Conservation (phyloP, 2,113 vertebrate genomes). For the Hippocampus zosterae region DNA sequence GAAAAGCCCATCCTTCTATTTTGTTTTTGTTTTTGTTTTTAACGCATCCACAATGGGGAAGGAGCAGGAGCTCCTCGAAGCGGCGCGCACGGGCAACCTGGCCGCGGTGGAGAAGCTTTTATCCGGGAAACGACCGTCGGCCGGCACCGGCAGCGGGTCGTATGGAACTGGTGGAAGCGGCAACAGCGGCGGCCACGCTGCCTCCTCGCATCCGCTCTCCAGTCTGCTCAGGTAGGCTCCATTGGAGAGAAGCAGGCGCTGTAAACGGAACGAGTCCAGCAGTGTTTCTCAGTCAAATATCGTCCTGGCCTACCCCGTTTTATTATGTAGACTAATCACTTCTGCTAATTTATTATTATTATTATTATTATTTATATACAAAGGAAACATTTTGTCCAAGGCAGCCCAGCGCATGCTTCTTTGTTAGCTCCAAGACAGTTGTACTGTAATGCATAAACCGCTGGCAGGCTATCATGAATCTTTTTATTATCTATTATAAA, state of each 20-base stretch:
- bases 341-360: neutral
- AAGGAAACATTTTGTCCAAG: slow-evolving; percentile 27
- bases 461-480: slow-evolving; percentile 18
- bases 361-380: neutral
- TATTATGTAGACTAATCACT: neutral
- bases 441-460: slow-evolving; percentile 11
- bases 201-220: slow-evolving; percentile 83
- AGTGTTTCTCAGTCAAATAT: neutral
- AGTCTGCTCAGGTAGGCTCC: slow-evolving; percentile 84
- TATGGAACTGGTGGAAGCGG: slow-evolving; percentile 67
- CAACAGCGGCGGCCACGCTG: slow-evolving; percentile 66
- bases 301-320: neutral
- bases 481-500: slow-evolving; percentile 21
- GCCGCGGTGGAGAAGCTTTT: slow-evolving; percentile 91
- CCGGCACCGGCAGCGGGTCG: slow-evolving; percentile 71
- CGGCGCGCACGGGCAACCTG: slow-evolving; percentile 91
- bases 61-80: slow-evolving; percentile 95
- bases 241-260: slow-evolving; percentile 9
- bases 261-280: neutral
- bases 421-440: slow-evolving; percentile 57
- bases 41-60: slow-evolving; percentile 82
- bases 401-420: slow-evolving; percentile 52
- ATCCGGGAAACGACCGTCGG: slow-evolving; percentile 84
- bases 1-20: slow-evolving; percentile 43
- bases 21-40: slow-evolving; percentile 12